Evolutionary conservation across 2,113 vertebrate genomes (phyloP).

Genomic region (Sinosuthora webbiana): DNA sequence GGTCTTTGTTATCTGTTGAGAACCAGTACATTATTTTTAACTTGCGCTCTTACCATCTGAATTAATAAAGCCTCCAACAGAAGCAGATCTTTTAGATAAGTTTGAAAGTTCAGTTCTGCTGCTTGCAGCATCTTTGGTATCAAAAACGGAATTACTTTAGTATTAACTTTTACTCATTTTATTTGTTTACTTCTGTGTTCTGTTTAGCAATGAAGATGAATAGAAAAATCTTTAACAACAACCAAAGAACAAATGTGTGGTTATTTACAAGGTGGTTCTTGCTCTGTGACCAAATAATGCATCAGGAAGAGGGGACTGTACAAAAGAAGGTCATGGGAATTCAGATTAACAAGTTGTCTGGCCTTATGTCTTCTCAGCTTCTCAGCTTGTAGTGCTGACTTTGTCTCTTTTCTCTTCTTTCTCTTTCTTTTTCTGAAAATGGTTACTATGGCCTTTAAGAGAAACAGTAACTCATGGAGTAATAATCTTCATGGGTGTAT

Average conservation of each 20-base stretch:
- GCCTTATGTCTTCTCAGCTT: neutral
- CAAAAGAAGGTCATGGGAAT: neutral
- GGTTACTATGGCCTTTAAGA: neutral
- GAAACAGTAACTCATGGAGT: neutral
- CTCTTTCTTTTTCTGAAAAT: neutral
- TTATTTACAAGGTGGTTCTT: neutral
- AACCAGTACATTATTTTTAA: neutral
- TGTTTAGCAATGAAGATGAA: neutral
- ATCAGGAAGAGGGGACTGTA: neutral
- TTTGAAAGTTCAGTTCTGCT: neutral
- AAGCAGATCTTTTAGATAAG: neutral
- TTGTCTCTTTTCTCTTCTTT: neutral
- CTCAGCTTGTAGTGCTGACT: neutral
- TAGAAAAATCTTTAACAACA: neutral
- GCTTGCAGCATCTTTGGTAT: neutral
- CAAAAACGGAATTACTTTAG: neutral
- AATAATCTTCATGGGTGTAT: neutral
- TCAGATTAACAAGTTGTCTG: neutral
- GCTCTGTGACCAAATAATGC: neutral
- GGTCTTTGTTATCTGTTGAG: neutral
- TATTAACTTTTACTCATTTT: neutral
- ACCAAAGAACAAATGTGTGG: neutral
- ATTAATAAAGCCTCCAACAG: neutral
- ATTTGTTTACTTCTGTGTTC: neutral
- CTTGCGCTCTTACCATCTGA: neutral